Evolutionary conservation across 2,113 vertebrate species (phyloP), one percentile per base, ranked within the genome.

Genomic region (Climacteris rufus): DNA sequence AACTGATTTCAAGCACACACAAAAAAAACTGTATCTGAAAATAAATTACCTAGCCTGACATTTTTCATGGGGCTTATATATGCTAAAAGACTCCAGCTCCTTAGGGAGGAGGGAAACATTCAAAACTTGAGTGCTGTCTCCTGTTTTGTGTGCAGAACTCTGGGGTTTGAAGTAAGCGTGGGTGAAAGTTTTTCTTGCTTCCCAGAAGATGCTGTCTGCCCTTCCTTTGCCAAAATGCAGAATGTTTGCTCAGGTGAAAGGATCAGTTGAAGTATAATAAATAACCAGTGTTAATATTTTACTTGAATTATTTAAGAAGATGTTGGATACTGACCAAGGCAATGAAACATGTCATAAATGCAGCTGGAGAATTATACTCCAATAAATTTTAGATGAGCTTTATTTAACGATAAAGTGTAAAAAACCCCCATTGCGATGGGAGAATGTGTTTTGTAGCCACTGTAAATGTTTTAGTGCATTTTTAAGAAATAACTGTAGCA

Each of bases 381-480:
- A 78, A 28, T 95, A 95, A 93, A 94, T 93, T 92, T 90, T 80
- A 83, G 72, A 90, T 97, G 56, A 95, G 85, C 83, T 92, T 94
- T 95, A 90, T 96, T 96, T 97, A 97, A 93, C 9, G 78, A 74
- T 71, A 61, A 86, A 87, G 64, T 75, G 21, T 88, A 94, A 94
- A 91, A 89, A 79, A 35, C 0, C 1, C 35, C 20, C 18, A 66
- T 63, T 91, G 45, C 79, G 57, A 35, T 21, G 76, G 77, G 75
- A 83, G 54, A 61, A 83, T 2, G 5, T 70, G 40, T 78, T 96
- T 96, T 90, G 92, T 81, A 87, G 88, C 59, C 53, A 72, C 30
- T 91, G 91, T 96, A 95, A 96, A 93, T 68, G 64, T 93, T 96
- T 94, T 93, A 97, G 83, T 94, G 72, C 68, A 14, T 90, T 88